Evolutionary conservation across 1,140 invertebrate species (phyloP).

Genomic region (Cotesia vestalis): DNA sequence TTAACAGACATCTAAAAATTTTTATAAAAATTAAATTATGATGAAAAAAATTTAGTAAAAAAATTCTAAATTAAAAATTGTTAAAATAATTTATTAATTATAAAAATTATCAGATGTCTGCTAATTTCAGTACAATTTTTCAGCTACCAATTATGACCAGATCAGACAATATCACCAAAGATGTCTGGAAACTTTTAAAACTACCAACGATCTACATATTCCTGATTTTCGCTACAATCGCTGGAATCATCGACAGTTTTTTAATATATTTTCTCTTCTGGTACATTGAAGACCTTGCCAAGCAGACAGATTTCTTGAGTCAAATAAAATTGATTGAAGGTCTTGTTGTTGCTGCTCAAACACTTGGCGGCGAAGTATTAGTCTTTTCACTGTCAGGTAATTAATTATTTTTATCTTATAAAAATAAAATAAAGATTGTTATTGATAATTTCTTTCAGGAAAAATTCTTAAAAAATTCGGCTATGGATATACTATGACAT

Average conservation of each 20-base stretch:
- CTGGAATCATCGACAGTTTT: slow-evolving; percentile 79
- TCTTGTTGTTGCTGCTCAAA: slow-evolving; percentile 77
- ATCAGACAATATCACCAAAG: slow-evolving; percentile 72
- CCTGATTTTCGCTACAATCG: slow-evolving; percentile 74
- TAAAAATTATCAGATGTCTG: slow-evolving; percentile 6
- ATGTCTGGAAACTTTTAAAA: slow-evolving; percentile 69
- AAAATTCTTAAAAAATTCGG: slow-evolving; percentile 73
- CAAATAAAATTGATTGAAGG: slow-evolving; percentile 81
- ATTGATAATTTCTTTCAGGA: slow-evolving; percentile 58
- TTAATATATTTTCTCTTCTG: slow-evolving; percentile 83
- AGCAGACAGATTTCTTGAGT: slow-evolving; percentile 67
- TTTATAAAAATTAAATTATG: neutral
- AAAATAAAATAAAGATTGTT: neutral
- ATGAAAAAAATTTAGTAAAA: slow-evolving; percentile 18
- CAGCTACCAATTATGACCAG: slow-evolving; percentile 73
- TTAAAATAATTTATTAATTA: neutral
- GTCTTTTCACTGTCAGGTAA: slow-evolving; percentile 71
- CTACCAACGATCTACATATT: slow-evolving; percentile 73
- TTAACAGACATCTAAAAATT: too few species aligned
- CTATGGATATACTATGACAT: slow-evolving; percentile 75
- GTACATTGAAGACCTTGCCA: slow-evolving; percentile 79
- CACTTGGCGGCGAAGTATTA: slow-evolving; percentile 77
- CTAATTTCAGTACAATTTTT: slow-evolving; percentile 43
- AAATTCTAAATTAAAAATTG: neutral
- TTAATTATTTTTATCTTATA: neutral